phyloP scores from a whole-genome alignment of 2,888 invertebrate genomes.

The Phaedon cochleariae region DNA sequence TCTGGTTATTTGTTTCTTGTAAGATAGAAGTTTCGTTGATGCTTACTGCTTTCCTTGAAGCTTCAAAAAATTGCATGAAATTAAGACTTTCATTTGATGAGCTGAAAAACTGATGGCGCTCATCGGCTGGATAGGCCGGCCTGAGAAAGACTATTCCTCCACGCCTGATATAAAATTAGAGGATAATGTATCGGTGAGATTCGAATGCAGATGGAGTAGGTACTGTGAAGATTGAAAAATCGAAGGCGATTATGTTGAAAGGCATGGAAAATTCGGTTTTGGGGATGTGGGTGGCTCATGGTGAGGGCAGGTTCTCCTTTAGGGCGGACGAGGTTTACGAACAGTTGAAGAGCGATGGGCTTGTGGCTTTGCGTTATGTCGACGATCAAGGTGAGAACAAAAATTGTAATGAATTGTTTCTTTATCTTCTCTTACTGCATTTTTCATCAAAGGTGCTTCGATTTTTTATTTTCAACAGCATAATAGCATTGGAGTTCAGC shows the following conservation, averaged over 20 bases:
- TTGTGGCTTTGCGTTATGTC: conserved; percentile 83
- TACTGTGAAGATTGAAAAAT: conserved; percentile 68
- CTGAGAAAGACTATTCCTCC: conserved; percentile 47
- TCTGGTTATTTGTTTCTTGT: no score
- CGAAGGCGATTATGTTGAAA: conserved; percentile 83
- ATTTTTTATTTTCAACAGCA: no score
- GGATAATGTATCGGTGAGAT: conserved; percentile 90
- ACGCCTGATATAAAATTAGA: conserved; percentile 75
- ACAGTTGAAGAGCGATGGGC: conserved; percentile 66
- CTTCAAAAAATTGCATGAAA: no score
- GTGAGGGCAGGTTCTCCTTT: conserved; percentile 85
- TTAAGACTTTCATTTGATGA: no score
- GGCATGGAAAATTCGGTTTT: conserved; percentile 73
- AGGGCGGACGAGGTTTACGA: conserved; percentile 64
- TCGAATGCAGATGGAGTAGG: conserved; percentile 75
- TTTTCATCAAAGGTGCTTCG: no score
- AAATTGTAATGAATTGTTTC: no score
- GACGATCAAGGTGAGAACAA: conserved; percentile 74
- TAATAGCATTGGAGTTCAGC: no score
- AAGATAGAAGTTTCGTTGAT: no score
- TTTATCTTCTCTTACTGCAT: no score
- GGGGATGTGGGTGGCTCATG: conserved; percentile 74
- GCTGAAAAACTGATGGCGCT: conserved; percentile 93
- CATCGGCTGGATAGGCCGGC: conserved; percentile 86
- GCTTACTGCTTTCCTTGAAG: no score